Base-by-base conservation (phyloP, 2,888 invertebrate genomes). In the Panopea generosa region DNA sequence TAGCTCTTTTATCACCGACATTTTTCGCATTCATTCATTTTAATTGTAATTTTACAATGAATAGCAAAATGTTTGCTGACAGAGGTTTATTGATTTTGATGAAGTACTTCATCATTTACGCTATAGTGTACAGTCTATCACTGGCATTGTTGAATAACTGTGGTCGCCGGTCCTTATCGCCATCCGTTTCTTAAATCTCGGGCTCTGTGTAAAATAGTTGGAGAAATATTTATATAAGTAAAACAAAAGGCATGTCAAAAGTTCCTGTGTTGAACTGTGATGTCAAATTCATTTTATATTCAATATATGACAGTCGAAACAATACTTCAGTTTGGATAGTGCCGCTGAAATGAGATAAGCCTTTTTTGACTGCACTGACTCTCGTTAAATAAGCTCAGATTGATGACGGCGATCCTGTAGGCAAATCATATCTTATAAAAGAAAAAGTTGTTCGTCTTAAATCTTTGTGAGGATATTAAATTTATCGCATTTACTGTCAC, bases 11-110 rank as follows among this genome's bases (percentile, higher is more conserved):
- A 63, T 57, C 38, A 26, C 60, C 49, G 59, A 59, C 63, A 59
- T 56, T 56, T 55, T 60, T 60, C 26, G 50, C 61, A 50, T 69
- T 76, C 76, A 67, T 22, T 57, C 27, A 47, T 57, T n/a, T 60
- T 66, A 60, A 73, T 70, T 68, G 73, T 73, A 50, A 73, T 70
- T 66, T 62, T 50, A 50, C 16, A 20, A 16, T 66, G 68, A 70
- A 66, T 66, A 73, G 69, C 38, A 55, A 47, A 73, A 66, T 63
- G 63, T 52, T 62, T 45, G 43, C 43, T 56, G 26, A 16, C 57
- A 57, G 33, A 22, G 61, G 52, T 62, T 26, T 61, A 73, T 77
- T 66, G 77, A 73, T 73, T 70, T 57, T 18, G 50, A 61, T 66
- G 50, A 56, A 57, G 56, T 60, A 50, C 52, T 71, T 56, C 45